A percentile compares a stretch with the other conserved stretches of the same genome.
These are phyloP conservation scores for Riparia riparia DNA, from an alignment of 2,113 vertebrate genomes.

Conservation along the genomic window DNA sequence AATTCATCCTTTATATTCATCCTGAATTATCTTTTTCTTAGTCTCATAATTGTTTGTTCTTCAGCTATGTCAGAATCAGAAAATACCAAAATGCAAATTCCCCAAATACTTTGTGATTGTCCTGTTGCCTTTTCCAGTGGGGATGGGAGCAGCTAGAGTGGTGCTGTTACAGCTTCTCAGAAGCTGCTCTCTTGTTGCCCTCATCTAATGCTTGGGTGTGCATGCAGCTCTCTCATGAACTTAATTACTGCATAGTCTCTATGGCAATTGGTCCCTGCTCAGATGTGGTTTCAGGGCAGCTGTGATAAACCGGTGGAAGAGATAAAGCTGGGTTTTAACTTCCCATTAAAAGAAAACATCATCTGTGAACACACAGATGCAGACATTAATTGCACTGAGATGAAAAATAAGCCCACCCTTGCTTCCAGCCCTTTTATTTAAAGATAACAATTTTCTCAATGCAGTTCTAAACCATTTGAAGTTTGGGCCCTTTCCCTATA, in stretches of 20 bases:
- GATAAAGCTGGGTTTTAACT: background rate
- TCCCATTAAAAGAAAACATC: background rate
- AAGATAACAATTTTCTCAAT: background rate
- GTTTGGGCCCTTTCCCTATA: background rate
- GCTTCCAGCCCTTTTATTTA: background rate
- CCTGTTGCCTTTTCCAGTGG: background rate
- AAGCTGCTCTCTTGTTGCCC: background rate
- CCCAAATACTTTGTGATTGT: background rate
- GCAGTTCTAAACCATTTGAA: background rate
- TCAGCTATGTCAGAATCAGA: background rate
- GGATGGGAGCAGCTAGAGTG: background rate
- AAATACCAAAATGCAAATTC: background rate
- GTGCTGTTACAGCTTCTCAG: background rate
- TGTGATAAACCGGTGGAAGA: background rate
- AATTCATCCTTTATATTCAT: background rate
- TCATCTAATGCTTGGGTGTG: background rate
- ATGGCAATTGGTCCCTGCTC: constrained; percentile 14
- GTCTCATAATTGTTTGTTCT: background rate
- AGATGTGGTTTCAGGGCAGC: constrained; percentile 24
- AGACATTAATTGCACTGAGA: background rate
- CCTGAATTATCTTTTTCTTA: background rate
- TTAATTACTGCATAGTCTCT: constrained; percentile 10
- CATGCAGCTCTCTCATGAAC: background rate
- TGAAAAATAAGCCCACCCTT: background rate
- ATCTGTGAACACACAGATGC: background rate